Conservation (phyloP, 2,797 vertebrate species). For the Peromyscus aztecus region DNA sequence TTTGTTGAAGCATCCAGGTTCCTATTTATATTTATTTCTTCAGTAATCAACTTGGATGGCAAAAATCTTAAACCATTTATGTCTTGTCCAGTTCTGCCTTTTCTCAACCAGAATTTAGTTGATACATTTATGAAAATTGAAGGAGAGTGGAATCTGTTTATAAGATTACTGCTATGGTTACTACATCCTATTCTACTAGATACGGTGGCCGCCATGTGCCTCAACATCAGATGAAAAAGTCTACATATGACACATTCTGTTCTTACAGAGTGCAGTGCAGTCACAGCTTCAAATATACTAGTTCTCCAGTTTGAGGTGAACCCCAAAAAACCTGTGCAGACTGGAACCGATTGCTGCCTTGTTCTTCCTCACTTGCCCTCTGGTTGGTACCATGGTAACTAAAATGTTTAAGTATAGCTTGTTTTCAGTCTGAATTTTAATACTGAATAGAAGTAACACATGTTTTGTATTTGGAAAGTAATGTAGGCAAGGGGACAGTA, state of each 20-base stretch:
- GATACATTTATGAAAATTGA: background rate
- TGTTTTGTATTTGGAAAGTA: conserved; percentile 21
- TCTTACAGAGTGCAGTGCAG: background rate
- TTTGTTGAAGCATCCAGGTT: background rate
- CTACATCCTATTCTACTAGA: background rate
- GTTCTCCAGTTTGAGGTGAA: background rate
- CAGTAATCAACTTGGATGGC: background rate
- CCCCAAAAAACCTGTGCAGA: background rate
- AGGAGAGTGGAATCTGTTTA: background rate
- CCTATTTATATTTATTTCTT: background rate
- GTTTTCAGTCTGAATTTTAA: background rate
- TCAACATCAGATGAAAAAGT: background rate
- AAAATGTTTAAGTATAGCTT: background rate
- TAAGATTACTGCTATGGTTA: background rate
- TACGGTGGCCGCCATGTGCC: background rate
- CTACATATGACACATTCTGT: background rate
- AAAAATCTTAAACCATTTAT: background rate
- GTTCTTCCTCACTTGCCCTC: background rate
- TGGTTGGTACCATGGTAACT: background rate
- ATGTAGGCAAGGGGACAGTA: background rate
- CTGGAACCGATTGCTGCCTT: background rate
- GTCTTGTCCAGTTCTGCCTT: background rate
- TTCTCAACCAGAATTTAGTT: conserved; percentile 39
- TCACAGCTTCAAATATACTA: background rate
- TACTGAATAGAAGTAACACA: background rate